phyloP scores from a whole-genome alignment of 2,113 vertebrate species.

The Sciurus niger region DNA sequence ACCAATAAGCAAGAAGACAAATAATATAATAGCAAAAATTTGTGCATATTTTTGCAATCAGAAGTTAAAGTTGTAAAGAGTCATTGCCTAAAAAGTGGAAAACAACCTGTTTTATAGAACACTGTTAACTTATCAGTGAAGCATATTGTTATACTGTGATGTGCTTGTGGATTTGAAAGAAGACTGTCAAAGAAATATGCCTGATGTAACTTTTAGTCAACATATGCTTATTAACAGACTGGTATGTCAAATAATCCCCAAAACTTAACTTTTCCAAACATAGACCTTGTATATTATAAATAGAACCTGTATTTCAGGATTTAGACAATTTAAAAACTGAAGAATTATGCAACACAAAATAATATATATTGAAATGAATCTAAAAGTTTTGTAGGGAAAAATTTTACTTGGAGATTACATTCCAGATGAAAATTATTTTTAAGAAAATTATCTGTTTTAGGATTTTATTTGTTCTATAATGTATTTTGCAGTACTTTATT shows the following conservation, averaged over 20 bases:
- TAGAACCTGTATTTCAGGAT: not conserved
- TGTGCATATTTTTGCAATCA: constrained; percentile 53
- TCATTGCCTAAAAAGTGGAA: not conserved
- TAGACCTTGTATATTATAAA: not conserved
- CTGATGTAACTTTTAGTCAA: not conserved
- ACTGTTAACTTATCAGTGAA: not conserved
- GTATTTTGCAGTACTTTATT: not conserved
- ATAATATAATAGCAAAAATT: constrained; percentile 53
- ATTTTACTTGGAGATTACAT: not conserved
- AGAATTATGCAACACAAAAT: not conserved
- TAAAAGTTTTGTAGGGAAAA: not conserved
- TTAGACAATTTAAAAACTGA: not conserved
- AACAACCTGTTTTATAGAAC: not conserved
- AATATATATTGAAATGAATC: not conserved
- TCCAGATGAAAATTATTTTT: not conserved
- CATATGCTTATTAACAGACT: not conserved
- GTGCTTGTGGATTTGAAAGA: not conserved
- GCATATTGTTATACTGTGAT: not conserved
- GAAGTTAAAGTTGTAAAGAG: constrained; percentile 48
- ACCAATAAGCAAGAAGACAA: constrained; percentile 20
- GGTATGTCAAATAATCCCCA: not conserved
- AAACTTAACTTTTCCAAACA: not conserved
- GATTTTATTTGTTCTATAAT: not conserved
- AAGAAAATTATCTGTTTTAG: not conserved
- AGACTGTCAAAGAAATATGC: not conserved